Evolutionary conservation across 2,113 vertebrate genomes (phyloP).

Genomic region (Rhynchopsitta pachyrhyncha): DNA sequence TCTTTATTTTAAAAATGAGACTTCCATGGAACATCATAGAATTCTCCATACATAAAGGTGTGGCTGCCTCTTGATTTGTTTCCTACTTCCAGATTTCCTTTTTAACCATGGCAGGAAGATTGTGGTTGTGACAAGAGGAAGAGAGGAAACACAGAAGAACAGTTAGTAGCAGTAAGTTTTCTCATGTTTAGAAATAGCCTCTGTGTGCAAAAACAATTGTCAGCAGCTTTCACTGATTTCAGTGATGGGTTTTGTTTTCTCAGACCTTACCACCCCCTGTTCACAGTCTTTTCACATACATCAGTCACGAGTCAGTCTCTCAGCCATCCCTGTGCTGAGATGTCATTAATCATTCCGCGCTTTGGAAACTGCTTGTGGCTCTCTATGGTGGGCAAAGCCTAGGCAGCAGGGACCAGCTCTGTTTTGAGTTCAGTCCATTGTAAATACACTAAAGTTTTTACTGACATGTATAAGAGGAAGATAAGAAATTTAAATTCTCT

Average conservation of each 20-base stretch:
- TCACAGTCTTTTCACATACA: not conserved
- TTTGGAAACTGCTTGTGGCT: not conserved
- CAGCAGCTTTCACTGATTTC: slow-evolving; percentile 13
- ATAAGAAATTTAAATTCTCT: not conserved
- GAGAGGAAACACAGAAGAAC: not conserved
- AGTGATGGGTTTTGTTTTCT: not conserved
- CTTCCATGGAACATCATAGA: not conserved
- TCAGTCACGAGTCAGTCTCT: not conserved
- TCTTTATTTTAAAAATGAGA: not conserved
- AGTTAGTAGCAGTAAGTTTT: not conserved
- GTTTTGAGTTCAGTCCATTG: not conserved
- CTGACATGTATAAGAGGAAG: not conserved
- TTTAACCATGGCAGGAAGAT: not conserved
- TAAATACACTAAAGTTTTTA: not conserved
- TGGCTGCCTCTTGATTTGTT: not conserved
- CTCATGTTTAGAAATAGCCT: not conserved
- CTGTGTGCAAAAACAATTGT: not conserved
- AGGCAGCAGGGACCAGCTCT: not conserved
- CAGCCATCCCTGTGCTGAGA: not conserved
- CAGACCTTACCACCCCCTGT: not conserved
- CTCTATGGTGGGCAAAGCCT: not conserved
- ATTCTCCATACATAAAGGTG: not conserved
- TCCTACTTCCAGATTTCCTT: slow-evolving; percentile 5
- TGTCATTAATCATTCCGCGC: not conserved
- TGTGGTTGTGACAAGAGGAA: not conserved